These are phyloP conservation scores for Brienomyrus brachyistius DNA, from an alignment of 2,113 vertebrate species.

Conservation along the genomic window DNA sequence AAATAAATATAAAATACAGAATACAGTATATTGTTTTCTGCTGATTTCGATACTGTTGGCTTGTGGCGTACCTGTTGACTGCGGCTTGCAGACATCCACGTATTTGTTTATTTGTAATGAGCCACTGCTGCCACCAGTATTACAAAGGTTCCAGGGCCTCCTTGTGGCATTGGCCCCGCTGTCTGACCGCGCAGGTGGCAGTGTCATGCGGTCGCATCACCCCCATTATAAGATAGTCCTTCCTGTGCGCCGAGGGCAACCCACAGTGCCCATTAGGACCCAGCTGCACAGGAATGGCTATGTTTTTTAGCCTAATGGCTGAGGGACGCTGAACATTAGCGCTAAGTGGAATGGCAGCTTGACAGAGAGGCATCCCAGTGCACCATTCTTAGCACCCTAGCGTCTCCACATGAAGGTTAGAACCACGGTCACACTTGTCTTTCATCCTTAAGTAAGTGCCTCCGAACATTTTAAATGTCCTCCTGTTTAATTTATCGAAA, in stretches of 20 bases:
- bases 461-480: neutral
- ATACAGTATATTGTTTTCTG: neutral
- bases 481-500: neutral
- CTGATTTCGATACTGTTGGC: neutral
- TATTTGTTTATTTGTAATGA: neutral
- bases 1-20: neutral
- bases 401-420: neutral
- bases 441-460: neutral
- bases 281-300: neutral
- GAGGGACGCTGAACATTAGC: neutral
- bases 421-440: conserved; percentile 1
- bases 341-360: neutral
- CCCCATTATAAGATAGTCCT: neutral
- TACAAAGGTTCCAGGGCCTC: neutral
- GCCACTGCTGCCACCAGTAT: neutral
- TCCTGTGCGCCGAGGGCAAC: neutral
- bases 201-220: neutral
- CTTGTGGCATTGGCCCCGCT: neutral
- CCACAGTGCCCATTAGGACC: neutral
- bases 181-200: neutral
- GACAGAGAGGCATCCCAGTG: neutral
- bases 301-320: conserved; percentile 5
- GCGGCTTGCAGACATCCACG: neutral
- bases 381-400: neutral
- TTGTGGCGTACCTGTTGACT: neutral